A percentile compares a stretch with the other conserved stretches of the same genome.
phyloP scores from a whole-genome alignment of 1,140 invertebrate genomes.

The Linepithema humile region DNA sequence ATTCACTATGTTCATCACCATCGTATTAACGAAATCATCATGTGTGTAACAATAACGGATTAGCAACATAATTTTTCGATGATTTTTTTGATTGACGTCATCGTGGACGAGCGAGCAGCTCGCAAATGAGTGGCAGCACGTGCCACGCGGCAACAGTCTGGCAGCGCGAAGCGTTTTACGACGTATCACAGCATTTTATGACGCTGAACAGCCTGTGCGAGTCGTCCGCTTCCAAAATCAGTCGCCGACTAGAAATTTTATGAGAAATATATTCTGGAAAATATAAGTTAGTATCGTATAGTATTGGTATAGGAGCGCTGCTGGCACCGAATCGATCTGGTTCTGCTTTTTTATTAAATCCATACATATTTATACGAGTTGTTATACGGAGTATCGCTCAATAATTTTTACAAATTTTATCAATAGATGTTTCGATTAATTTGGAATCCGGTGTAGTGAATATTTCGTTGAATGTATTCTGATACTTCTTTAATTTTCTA shows the following conservation, averaged over 20 bases:
- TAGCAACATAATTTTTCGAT: neutral
- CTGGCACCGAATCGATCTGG: constrained; percentile 19
- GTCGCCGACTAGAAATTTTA: constrained; percentile 30
- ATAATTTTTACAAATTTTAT: neutral
- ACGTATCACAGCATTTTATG: constrained; percentile 43
- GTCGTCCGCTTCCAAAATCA: constrained; percentile 23
- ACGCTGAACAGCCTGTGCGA: constrained; percentile 14
- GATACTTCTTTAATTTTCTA: neutral
- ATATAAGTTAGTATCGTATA: constrained; percentile 14
- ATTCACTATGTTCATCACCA: neutral
- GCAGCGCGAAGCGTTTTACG: constrained; percentile 43
- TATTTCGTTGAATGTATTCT: neutral
- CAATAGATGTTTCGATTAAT: neutral
- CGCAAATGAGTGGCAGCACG: constrained; percentile 26
- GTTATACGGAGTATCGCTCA: neutral
- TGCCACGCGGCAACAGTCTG: constrained; percentile 27
- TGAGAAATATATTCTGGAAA: constrained; percentile 38
- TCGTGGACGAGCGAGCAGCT: neutral
- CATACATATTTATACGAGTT: neutral
- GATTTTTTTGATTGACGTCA: constrained; percentile 20
- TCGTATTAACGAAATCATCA: neutral
- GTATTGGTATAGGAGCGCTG: neutral
- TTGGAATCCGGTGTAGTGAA: neutral
- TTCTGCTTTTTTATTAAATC: constrained; percentile 12
- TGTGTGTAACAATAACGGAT: neutral